Evolutionary conservation across 2,113 vertebrate species (phyloP), one percentile per base, ranked within the genome.

Genomic region (Bagarius yarrelli): DNA sequence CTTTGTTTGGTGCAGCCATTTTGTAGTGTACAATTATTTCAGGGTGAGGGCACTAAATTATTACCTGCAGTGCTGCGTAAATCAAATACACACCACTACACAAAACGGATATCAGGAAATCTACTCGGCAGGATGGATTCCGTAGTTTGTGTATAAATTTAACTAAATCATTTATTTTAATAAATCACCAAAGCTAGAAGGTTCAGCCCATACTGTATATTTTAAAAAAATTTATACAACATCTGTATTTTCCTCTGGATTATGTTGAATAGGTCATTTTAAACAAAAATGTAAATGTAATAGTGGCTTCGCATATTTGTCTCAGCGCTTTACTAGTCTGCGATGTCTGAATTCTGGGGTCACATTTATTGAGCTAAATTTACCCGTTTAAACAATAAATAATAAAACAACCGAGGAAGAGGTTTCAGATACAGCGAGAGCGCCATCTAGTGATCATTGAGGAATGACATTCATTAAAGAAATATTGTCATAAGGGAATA

Each of bases 371-470:
- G 67, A 11, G 2, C 11, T 34, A 23, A 55, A 73, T 55, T 18
- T 6, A 73, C 8, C 50, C 1, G 0, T 34, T 18, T 30, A 30
- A 52, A 72, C 70, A 21, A 18, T 32, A 72, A 30, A 55, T 4
- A 55, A 12, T 32, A 52, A 73, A 53, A 53, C 3, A 52, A 52
- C n/a, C 12, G 16, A 71, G 8, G 8, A 4, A 53, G 50, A 21
- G 11, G 21, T 72, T 53, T 53, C 70, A 47, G 4, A 73, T 84
- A 83, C 74, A 89, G 81, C 76, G 57, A 84, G 60, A 89, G 78
- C 84, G 5, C 87, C 90, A 90, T 90, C 91, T 89, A 88, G 88
- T 86, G 92, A 85, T 36, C 12, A n/a, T 12, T n/a, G 34, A 14
- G 34, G 56, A n/a, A n/a, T n/a, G 64, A 50, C 66, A 21, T 21